Evolutionary conservation across 2,797 vertebrate genomes (phyloP).

Genomic region (Tragelaphus eurycerus): DNA sequence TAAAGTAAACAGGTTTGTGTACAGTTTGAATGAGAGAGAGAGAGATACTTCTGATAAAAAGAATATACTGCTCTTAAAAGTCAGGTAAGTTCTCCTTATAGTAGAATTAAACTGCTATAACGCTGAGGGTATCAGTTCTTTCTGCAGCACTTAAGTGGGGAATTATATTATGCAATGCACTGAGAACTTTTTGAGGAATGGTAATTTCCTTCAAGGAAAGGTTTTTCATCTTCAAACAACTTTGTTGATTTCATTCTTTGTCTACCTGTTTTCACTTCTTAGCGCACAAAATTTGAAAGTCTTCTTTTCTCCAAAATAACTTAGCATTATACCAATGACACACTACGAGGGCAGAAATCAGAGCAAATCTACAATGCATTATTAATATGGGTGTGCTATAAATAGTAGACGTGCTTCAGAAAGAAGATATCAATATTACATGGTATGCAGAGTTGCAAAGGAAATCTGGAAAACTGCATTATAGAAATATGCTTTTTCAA

Average conservation of each 20-base stretch:
- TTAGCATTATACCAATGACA: background rate
- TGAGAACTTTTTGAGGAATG: background rate
- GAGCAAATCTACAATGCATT: background rate
- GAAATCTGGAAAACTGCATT: background rate
- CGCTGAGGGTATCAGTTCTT: background rate
- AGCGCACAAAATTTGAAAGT: slow-evolving; percentile 11
- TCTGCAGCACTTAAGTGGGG: background rate
- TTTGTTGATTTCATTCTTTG: background rate
- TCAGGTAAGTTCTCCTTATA: background rate
- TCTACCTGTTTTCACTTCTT: slow-evolving; percentile 2
- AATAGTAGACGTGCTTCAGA: background rate
- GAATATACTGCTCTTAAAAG: background rate
- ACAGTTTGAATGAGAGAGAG: background rate
- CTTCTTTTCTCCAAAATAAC: slow-evolving; percentile 23
- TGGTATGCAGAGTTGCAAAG: background rate
- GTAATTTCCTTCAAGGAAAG: background rate
- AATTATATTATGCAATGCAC: background rate
- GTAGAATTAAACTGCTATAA: background rate
- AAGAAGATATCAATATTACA: background rate
- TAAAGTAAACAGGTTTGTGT: background rate
- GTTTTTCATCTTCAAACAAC: background rate
- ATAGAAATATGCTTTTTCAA: slow-evolving; percentile 19
- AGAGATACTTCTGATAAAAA: slow-evolving; percentile 11
- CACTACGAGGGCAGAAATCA: background rate
- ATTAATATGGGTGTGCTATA: background rate